phyloP scores from a whole-genome alignment of 2,113 vertebrate genomes.

The Corythoichthys intestinalis region DNA sequence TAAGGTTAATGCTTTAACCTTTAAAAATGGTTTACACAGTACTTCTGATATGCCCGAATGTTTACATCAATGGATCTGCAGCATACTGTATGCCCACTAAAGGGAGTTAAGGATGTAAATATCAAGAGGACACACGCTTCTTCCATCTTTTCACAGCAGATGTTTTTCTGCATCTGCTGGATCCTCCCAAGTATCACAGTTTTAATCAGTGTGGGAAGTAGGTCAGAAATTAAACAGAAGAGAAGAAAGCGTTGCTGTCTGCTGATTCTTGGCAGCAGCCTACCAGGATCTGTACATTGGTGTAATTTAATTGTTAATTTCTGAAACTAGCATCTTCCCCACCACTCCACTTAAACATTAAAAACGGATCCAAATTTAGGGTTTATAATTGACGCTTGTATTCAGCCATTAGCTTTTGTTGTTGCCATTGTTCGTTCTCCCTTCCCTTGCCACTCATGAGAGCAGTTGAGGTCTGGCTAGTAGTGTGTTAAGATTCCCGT shows the following conservation, averaged over 20 bases:
- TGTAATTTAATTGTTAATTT: neutral
- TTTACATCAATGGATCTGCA: slow-evolving; percentile 17
- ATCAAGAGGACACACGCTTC: slow-evolving; percentile 17
- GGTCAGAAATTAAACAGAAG: slow-evolving; percentile 33
- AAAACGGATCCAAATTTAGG: slow-evolving; percentile 28
- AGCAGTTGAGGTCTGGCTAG: slow-evolving; percentile 15
- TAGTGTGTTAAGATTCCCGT: slow-evolving; percentile 33
- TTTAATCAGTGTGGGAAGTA: slow-evolving; percentile 51
- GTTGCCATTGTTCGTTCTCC: slow-evolving; percentile 1
- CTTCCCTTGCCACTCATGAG: slow-evolving; percentile 25
- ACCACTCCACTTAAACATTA: slow-evolving; percentile 4
- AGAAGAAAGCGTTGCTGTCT: slow-evolving; percentile 27
- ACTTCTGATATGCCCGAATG: slow-evolving; percentile 23
- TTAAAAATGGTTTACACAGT: neutral
- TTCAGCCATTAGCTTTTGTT: slow-evolving; percentile 23
- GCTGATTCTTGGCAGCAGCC: slow-evolving; percentile 10
- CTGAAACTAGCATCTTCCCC: neutral
- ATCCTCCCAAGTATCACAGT: slow-evolving; percentile 22
- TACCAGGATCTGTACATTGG: slow-evolving; percentile 21
- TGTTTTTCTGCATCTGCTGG: slow-evolving; percentile 54
- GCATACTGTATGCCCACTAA: slow-evolving; percentile 15
- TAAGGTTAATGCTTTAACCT: no score
- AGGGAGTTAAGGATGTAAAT: slow-evolving; percentile 14
- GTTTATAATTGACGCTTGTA: slow-evolving; percentile 35
- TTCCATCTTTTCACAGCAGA: slow-evolving; percentile 41